These are phyloP conservation scores for Triplophysa yarkandensis DNA, from an alignment of 2,797 vertebrate genomes.

Conservation along the genomic window DNA sequence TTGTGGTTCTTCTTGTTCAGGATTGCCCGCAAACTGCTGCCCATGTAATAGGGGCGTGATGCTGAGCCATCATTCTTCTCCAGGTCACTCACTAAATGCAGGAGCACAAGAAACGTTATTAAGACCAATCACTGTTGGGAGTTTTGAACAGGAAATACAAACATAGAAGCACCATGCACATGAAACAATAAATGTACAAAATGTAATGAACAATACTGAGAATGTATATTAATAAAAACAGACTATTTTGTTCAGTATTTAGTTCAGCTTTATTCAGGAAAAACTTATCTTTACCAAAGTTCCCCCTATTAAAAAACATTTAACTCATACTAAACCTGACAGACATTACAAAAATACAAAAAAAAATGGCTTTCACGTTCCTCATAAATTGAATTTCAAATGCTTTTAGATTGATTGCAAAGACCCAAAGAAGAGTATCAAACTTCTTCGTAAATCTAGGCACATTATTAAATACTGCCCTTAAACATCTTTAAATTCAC, in stretches of 20 bases:
- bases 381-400: constrained; percentile 78
- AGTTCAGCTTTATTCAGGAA: constrained; percentile 73
- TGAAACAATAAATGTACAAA: neutral
- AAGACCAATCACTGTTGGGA: neutral
- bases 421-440: constrained; percentile 64
- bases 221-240: neutral
- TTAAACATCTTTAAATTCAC: constrained; percentile 68
- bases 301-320: constrained; percentile 75
- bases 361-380: constrained; percentile 84
- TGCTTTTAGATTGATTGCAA: constrained; percentile 71
- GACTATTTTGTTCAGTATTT: constrained; percentile 62
- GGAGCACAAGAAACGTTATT: constrained; percentile 63
- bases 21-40: constrained; percentile 66
- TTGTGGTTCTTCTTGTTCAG: constrained; percentile 64
- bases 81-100: constrained; percentile 79
- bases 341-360: constrained; percentile 77
- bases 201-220: neutral
- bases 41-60: constrained; percentile 72
- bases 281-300: constrained; percentile 72
- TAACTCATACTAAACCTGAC: constrained; percentile 71
- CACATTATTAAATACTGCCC: constrained; percentile 79
- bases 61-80: constrained; percentile 76
- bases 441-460: constrained; percentile 69
- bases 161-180: neutral
- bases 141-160: neutral